Percentiles rank a stretch among this genome's conserved stretches.
phyloP scores from a whole-genome alignment of 23 tunicate genomes.

The Phallusia fumigata region DNA sequence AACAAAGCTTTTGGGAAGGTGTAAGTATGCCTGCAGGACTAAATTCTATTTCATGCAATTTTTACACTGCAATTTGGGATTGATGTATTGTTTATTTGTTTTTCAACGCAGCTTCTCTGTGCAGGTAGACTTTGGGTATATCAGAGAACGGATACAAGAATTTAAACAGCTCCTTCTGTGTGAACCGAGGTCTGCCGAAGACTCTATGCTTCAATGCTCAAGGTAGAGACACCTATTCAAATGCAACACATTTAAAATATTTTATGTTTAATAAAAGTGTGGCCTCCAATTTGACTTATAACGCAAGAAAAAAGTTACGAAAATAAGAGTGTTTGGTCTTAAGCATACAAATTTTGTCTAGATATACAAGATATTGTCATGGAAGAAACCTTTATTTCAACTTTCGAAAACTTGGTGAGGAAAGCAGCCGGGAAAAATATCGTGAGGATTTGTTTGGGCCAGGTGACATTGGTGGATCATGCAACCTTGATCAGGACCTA shows the following conservation, averaged over 20 bases:
- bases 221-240: too few species aligned
- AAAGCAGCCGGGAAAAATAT: constrained; percentile 37
- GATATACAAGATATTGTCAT: constrained; percentile 63
- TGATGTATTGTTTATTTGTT: too few species aligned
- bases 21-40: too few species aligned
- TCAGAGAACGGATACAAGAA: constrained; percentile 39
- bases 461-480: constrained; percentile 79
- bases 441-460: constrained; percentile 67
- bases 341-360: constrained; percentile 15
- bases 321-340: not conserved
- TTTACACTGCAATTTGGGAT: too few species aligned
- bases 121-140: constrained; percentile 90
- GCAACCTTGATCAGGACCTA: constrained; percentile 42
- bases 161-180: constrained; percentile 32
- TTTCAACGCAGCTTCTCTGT: constrained; percentile 9
- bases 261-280: too few species aligned
- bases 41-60: too few species aligned
- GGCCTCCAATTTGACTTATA: too few species aligned
- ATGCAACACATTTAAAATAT: too few species aligned
- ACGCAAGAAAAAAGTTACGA: too few species aligned
- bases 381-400: constrained; percentile 62
- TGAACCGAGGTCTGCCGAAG: constrained; percentile 7
- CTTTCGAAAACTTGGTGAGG: constrained; percentile 21
- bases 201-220: constrained; percentile 67
- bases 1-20: constrained; percentile 43